Percentiles rank a stretch among this genome's conserved stretches.
phyloP scores from a whole-genome alignment of 2,888 invertebrate species.

The Steinernema hermaphroditum region DNA sequence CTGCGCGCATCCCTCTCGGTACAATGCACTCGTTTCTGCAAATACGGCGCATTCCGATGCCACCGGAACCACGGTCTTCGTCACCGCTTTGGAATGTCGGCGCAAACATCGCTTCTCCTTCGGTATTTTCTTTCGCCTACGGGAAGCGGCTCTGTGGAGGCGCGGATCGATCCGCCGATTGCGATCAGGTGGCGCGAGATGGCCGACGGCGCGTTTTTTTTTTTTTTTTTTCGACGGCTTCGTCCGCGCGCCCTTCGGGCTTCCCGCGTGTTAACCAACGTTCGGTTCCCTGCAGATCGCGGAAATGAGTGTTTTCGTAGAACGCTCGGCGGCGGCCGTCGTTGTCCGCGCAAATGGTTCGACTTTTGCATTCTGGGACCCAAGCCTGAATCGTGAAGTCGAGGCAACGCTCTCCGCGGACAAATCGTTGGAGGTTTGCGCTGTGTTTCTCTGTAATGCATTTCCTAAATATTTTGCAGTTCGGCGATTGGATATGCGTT shows the following conservation, averaged over 20 bases:
- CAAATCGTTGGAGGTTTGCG: neutral
- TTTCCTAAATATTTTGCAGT: neutral
- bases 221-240: neutral
- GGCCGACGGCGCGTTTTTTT: neutral
- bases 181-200: slow-evolving; percentile 13
- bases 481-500: slow-evolving; percentile 6
- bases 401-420: neutral
- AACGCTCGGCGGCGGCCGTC: neutral
- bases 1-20: too few species aligned
- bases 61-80: too few species aligned
- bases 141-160: too few species aligned
- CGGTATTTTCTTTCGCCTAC: too few species aligned
- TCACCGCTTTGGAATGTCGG: too few species aligned
- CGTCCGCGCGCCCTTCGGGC: neutral
- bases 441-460: too few species aligned
- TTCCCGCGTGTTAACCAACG: neutral
- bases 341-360: neutral
- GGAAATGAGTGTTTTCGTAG: neutral
- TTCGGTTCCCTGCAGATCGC: slow-evolving; percentile 16
- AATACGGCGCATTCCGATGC: too few species aligned
- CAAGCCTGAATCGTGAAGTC: neutral
- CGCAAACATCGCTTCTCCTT: too few species aligned
- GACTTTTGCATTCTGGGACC: neutral
- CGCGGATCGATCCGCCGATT: neutral
- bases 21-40: too few species aligned